Evolutionary conservation across 2,888 invertebrate species (phyloP).

Genomic region (Mythimna impura): DNA sequence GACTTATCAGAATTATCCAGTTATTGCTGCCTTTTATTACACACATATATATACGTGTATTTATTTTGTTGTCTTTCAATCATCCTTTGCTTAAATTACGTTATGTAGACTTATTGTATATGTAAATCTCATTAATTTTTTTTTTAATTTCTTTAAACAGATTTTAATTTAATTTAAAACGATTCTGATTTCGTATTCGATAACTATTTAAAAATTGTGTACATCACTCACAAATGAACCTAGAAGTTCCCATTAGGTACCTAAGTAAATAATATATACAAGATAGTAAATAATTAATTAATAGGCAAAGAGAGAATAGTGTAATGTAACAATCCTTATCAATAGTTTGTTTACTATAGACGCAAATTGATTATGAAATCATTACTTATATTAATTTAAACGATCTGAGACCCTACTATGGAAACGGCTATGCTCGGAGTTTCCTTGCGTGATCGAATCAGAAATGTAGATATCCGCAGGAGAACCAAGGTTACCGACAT

Average conservation of each 20-base stretch:
- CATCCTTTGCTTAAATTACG: not conserved
- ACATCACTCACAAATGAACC: slow-evolving; percentile 33
- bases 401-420: too few species aligned
- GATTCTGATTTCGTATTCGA: slow-evolving; percentile 4
- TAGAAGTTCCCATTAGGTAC: not conserved
- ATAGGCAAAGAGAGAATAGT: slow-evolving; percentile 15
- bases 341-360: not conserved
- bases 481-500: too few species aligned
- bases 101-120: not conserved
- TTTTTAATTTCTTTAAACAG: too few species aligned
- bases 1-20: slow-evolving; percentile 5
- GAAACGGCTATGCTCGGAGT: too few species aligned
- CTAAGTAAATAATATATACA: slow-evolving; percentile 29
- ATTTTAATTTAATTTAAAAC: not conserved
- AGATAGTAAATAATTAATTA: slow-evolving; percentile 15
- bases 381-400: not conserved
- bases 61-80: too few species aligned
- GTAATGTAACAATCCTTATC: slow-evolving; percentile 6
- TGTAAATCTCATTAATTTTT: too few species aligned
- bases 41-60: not conserved
- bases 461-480: too few species aligned
- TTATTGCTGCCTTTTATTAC: slow-evolving; percentile 7
- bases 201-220: not conserved
- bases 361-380: not conserved
- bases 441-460: too few species aligned